Conservation (phyloP, 2,113 vertebrate genomes). For the Murina feae region DNA sequence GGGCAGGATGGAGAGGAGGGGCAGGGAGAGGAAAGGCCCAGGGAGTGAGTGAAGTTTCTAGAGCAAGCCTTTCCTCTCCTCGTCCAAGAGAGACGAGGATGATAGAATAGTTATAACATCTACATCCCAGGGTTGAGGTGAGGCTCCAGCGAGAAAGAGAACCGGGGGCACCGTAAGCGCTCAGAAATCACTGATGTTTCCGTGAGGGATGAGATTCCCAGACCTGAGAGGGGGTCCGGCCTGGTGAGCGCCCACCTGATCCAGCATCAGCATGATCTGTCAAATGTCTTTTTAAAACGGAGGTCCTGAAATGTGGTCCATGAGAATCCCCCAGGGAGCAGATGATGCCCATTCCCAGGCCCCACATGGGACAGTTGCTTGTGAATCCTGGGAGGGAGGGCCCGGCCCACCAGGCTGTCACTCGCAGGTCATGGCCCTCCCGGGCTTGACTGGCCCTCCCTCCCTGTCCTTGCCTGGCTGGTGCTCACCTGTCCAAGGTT, state of each 20-base stretch:
- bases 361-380: neutral
- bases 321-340: neutral
- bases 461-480: neutral
- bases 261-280: neutral
- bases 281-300: neutral
- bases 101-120: neutral
- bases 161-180: neutral
- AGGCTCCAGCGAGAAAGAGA: neutral
- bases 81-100: neutral
- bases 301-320: neutral
- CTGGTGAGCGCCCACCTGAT: rapidly evolving
- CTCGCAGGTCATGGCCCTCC: neutral
- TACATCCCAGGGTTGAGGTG: neutral
- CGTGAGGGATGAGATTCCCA: neutral
- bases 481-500: neutral
- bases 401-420: neutral
- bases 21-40: neutral
- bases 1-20: neutral
- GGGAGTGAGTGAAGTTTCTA: neutral
- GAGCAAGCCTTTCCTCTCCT: neutral
- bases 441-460: neutral
- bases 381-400: neutral
- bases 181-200: neutral
- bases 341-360: neutral
- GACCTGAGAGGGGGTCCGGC: neutral